Evolutionary conservation across 2,113 vertebrate genomes (phyloP), one percentile per base, ranked within the genome.

Genomic region (Catharus minimus): DNA sequence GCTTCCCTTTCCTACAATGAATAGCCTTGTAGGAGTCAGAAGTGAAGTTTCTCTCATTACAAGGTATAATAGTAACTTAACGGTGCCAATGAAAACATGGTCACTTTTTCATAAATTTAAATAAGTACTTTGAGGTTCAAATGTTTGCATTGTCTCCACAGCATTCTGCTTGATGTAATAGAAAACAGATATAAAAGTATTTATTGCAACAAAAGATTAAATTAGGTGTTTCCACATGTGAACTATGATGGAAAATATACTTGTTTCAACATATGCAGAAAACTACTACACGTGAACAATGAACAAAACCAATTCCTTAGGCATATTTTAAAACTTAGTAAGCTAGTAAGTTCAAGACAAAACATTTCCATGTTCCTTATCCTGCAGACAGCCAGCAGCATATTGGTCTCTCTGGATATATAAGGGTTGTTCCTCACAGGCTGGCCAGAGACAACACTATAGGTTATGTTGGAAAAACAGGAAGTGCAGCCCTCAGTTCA

Each of bases 281-380:
- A 62, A 41, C 15, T 11, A 27, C 10, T 14, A 15, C 0, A 0
- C 33, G 15, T 20, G 14, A 71, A 53, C 1, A 2, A 30, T 26
- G 39, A 74, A 74, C 33, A 7, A 62, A 81, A 39, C 15, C 15
- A 18, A 30, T 3, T 57, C 32, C 33, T 68, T 11, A 28, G 19
- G 30, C 2, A 1, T 32, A 52, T 61, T 76, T 72, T 36, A 77
- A n/a, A 24, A 33, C 19, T 43, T 13, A n/a, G 46, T 47, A 47
- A 47, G 46, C 21, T 47, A 23, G 22, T 47, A 47, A 69, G 14
- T 39, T n/a, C 7, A 50, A 60, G n/a, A 26, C 20, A 65, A 32
- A 79, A 38, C 13, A 58, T 30, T 58, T 64, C 30, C 56, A 1
- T n/a, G 28, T 21, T 68, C 39, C 47, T 71, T 15, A 27, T 23